Evolutionary conservation across 1,140 invertebrate species (phyloP), one percentile per base, ranked within the genome.

Genomic region (Andrena cerasifolii): DNA sequence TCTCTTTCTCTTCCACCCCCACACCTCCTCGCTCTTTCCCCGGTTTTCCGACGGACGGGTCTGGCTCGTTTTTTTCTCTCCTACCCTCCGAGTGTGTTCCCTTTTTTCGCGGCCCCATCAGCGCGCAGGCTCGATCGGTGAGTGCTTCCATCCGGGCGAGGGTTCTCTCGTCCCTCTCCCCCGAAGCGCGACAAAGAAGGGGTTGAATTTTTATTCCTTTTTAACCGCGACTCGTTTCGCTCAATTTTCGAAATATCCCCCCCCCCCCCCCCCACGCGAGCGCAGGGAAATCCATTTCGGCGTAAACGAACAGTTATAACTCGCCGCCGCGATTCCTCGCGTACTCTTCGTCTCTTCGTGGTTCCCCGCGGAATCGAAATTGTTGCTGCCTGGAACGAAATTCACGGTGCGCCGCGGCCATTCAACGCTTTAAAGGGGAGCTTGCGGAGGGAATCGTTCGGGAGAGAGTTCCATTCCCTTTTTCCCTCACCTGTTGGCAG

Each of bases 141-240:
- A 78, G 67, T 59, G 61, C 54, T 83, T 73, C 67, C 70, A 83
- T 82, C 67, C 80, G 45, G 61, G 43, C 65, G 66, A 83, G 79
- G 70, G 74, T 61, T 67, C 73, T 76, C 73, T 21, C 66, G 45
- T 53, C 28, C 18, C 73, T 76, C 73, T 21, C 66, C 51, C 62
- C 28, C 18, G 24, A 43, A 53, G 53, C 59, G 33, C 8, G 40
- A 21, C 51, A 49, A 67, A 31, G 26, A 53, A 51, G 12, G 70
- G 62, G 65, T 51, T 53, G 21, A 45, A 72, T 67, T 82, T 66
- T 73, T 10, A 47, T 78, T 73, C 26, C 45, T 51, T 61, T 83
- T 53, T 59, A 6, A n/a, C 51, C 8, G 33, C 16, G 28, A 2
- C n/a, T 73, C 54, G 65, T 78, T 73, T 74, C 68, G 24, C 47